phyloP scores from a whole-genome alignment of 2,888 invertebrate genomes.

The Diogma glabrata region DNA sequence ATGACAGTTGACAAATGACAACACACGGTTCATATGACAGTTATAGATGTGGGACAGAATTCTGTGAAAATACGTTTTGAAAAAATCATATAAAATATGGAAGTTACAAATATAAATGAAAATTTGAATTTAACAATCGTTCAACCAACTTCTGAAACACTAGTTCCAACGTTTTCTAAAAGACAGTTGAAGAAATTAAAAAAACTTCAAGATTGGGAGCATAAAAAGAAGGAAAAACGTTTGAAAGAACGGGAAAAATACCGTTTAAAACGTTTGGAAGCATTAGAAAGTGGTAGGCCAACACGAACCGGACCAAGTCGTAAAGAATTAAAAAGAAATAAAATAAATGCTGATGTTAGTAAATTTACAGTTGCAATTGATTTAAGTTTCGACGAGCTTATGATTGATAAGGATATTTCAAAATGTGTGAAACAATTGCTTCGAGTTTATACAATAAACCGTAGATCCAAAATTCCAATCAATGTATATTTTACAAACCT shows the following conservation, averaged over 20 bases:
- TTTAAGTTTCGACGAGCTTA: constrained; percentile 80
- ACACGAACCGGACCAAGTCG: constrained; percentile 56
- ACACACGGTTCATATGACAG: too few relatives aligned
- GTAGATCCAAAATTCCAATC: constrained; percentile 66
- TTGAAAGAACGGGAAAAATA: constrained; percentile 57
- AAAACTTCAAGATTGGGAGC: constrained; percentile 62
- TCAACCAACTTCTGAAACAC: too few relatives aligned
- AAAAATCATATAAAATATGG: too few relatives aligned
- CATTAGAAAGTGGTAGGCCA: constrained; percentile 57
- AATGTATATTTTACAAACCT: constrained; percentile 77
- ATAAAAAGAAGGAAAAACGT: constrained; percentile 55
- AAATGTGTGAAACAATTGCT: constrained; percentile 85
- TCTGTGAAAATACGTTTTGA: too few relatives aligned
- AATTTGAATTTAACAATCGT: too few relatives aligned
- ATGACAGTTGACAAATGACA: too few relatives aligned
- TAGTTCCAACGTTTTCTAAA: too few relatives aligned
- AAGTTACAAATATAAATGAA: too few relatives aligned
- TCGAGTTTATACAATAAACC: constrained; percentile 81
- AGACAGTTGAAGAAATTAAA: constrained; percentile 54
- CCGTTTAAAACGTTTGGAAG: constrained; percentile 56
- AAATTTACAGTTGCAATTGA: constrained; percentile 65
- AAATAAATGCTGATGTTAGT: constrained; percentile 38
- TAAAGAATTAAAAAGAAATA: constrained; percentile 64
- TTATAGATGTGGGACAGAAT: too few relatives aligned
- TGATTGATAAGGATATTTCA: constrained; percentile 79